phyloP scores from a whole-genome alignment of 92 coral and sea anemone genomes.

The Heliopora coerulea region DNA sequence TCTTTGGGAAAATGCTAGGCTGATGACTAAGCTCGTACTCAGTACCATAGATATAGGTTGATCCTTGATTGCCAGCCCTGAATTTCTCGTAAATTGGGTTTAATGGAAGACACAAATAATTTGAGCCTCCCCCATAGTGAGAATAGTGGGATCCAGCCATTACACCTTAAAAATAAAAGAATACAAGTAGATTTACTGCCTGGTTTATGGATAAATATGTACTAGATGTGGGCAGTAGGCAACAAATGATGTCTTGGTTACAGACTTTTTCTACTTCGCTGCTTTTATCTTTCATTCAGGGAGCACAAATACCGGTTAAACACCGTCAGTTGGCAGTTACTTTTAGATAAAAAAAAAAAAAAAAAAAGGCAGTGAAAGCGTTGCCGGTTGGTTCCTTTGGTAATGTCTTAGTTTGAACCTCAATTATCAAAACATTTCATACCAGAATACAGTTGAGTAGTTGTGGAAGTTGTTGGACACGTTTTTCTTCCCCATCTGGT shows the following conservation, averaged over 20 bases:
- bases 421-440: no score
- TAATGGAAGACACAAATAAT: conserved; percentile 60
- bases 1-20: conserved; percentile 13
- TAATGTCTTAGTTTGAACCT: no score
- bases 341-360: no score
- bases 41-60: conserved; percentile 54
- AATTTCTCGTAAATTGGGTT: conserved; percentile 51
- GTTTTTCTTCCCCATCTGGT: conserved; percentile 67
- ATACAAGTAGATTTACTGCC: no score
- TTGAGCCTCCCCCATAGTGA: conserved; percentile 62
- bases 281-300: no score
- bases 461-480: conserved; percentile 34
- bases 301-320: neutral
- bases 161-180: conserved; percentile 26
- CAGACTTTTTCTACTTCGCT: no score
- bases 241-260: no score
- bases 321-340: no score
- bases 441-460: conserved; percentile 12
- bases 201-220: no score
- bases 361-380: neutral
- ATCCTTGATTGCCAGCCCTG: conserved; percentile 34
- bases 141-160: conserved; percentile 51
- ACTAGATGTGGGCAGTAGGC: no score
- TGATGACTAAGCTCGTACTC: conserved; percentile 54
- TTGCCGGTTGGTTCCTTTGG: no score